These are phyloP conservation scores for Micronisus gabar DNA, from an alignment of 2,113 vertebrate genomes.

Conservation along the genomic window DNA sequence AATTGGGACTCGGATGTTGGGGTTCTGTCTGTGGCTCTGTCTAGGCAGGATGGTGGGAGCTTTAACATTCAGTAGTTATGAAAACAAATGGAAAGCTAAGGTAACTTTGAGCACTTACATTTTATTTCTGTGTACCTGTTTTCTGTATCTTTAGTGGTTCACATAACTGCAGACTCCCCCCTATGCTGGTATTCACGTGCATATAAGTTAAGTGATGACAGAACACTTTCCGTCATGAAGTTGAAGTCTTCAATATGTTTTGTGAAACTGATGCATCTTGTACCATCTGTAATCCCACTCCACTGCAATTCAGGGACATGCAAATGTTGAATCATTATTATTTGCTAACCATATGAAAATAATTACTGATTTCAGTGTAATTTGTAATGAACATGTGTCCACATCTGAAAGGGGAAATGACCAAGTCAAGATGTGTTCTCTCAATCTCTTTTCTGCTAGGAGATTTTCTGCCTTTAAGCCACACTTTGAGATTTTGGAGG, in stretches of 20 bases:
- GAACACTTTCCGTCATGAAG: constrained; percentile 17
- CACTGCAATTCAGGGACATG: constrained; percentile 27
- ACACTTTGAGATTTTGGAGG: background rate
- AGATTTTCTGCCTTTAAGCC: background rate
- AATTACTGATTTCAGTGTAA: constrained; percentile 34
- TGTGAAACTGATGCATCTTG: constrained; percentile 19
- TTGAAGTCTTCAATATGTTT: constrained; percentile 50
- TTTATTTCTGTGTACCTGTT: background rate
- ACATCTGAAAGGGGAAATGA: background rate
- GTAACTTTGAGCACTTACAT: background rate
- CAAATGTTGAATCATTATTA: constrained; percentile 32
- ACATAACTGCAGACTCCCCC: background rate
- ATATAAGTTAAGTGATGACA: constrained; percentile 39
- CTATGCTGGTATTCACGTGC: background rate
- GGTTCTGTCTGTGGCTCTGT: constrained; percentile 6
- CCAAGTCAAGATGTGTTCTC: background rate
- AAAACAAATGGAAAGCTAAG: background rate
- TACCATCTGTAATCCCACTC: constrained; percentile 45
- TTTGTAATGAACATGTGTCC: background rate
- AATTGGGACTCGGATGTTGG: background rate
- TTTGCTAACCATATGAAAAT: constrained; percentile 43
- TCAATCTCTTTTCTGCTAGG: background rate
- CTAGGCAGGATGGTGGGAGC: background rate
- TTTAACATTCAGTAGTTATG: background rate
- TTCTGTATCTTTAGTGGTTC: background rate